These are phyloP conservation scores for Rhyacophila brunnea DNA, from an alignment of 1,140 invertebrate genomes.

Conservation along the genomic window DNA sequence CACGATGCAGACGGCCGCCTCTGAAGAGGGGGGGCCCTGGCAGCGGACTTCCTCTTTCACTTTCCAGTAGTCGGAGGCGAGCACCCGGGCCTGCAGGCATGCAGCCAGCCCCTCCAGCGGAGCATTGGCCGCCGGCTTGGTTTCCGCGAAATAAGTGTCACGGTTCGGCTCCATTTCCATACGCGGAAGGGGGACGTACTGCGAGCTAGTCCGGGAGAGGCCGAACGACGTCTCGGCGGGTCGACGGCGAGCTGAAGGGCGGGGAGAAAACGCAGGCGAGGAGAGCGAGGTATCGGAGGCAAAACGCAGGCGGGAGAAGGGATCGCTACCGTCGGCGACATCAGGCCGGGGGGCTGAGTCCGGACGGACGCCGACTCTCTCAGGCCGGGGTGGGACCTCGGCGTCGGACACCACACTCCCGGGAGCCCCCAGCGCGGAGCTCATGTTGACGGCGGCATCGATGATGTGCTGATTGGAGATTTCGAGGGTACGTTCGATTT, in stretches of 20 bases:
- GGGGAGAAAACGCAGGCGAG: background rate
- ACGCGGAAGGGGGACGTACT: conserved; percentile 61
- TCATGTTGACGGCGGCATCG: conserved; percentile 83
- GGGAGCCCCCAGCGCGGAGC: conserved; percentile 47
- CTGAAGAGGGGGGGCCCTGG: conserved; percentile 1
- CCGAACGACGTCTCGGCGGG: too few relatives aligned
- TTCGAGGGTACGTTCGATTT: conserved; percentile 83
- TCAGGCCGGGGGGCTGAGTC: conserved; percentile 54
- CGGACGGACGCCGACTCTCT: conserved; percentile 55
- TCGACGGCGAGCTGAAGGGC: conserved; percentile 40
- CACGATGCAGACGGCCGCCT: conserved; percentile 27
- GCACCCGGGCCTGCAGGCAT: conserved; percentile 74
- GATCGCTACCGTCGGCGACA: conserved; percentile 41
- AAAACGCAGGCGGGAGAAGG: conserved; percentile 7
- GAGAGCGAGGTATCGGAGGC: conserved; percentile 9
- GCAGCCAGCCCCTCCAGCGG: conserved; percentile 72
- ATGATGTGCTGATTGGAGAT: conserved; percentile 84
- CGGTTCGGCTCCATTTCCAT: conserved; percentile 73
- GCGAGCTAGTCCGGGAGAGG: conserved; percentile 43
- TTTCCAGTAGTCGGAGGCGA: conserved; percentile 61
- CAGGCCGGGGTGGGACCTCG: conserved; percentile 55
- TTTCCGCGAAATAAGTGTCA: conserved; percentile 63
- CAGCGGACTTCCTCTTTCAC: conserved; percentile 55
- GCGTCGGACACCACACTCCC: conserved; percentile 53
- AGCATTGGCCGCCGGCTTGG: conserved; percentile 39